phyloP scores from a whole-genome alignment of 2,113 vertebrate genomes.

The Syrmaticus mikado region DNA sequence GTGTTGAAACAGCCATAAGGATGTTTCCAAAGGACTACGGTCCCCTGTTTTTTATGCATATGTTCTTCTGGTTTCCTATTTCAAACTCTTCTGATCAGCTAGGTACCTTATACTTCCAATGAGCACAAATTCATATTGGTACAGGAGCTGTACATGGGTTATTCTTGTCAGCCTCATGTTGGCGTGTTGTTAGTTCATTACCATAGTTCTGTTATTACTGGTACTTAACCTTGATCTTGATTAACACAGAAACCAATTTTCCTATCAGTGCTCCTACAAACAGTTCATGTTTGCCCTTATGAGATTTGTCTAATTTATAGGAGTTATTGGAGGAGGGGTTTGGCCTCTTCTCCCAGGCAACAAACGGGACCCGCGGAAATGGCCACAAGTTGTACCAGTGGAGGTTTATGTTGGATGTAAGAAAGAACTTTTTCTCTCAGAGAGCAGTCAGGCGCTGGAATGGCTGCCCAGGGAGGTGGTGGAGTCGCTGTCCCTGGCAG shows the following conservation, averaged over 20 bases:
- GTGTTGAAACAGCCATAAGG: neutral
- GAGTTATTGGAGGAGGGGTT: no score
- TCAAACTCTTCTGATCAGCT: neutral
- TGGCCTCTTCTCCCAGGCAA: no score
- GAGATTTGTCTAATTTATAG: neutral
- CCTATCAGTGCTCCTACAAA: neutral
- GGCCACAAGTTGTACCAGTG: no score
- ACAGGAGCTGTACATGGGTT: neutral
- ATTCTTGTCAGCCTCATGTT: neutral
- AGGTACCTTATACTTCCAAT: neutral
- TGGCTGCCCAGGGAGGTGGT: no score
- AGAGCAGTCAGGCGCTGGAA: no score
- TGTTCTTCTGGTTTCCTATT: neutral
- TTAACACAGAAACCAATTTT: neutral
- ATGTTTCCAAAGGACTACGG: neutral
- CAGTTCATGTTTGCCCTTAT: fast-evolving
- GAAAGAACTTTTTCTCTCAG: no score
- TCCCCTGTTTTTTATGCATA: neutral
- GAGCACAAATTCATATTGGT: neutral
- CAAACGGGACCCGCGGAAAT: no score
- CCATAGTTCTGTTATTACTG: neutral
- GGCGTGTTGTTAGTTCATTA: neutral
- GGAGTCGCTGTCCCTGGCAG: no score
- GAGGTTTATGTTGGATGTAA: no score
- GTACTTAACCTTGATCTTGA: neutral